These are phyloP conservation scores for Drosophila guanche DNA, from an alignment of 1,140 invertebrate species.

Conservation along the genomic window DNA sequence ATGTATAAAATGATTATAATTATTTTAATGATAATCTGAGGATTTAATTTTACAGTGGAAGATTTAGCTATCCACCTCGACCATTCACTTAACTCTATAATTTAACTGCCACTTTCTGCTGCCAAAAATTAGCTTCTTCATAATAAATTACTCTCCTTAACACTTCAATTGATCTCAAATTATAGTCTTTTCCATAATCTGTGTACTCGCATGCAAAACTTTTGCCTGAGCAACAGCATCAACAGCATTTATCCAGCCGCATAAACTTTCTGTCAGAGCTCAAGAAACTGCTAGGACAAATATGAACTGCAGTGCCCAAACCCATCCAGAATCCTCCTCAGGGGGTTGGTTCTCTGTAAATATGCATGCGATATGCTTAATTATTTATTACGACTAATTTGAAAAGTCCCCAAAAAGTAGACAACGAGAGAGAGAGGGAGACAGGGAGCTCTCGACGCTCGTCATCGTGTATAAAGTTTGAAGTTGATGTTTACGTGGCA, in stretches of 20 bases:
- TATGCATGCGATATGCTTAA: constrained; percentile 72
- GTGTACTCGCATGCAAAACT: constrained; percentile 20
- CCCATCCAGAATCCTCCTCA: background rate
- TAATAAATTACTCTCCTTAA: too few relatives aligned
- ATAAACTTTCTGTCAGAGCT: constrained; percentile 34
- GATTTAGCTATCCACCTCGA: too few relatives aligned
- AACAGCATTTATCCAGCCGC: constrained; percentile 36
- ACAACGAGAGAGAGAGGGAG: background rate
- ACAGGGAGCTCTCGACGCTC: background rate
- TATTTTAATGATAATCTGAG: too few relatives aligned
- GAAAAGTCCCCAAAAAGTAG: constrained; percentile 56
- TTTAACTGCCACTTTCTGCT: too few relatives aligned
- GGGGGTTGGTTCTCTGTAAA: constrained; percentile 23
- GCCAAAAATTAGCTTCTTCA: too few relatives aligned
- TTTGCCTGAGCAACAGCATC: constrained; percentile 1
- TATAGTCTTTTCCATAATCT: background rate
- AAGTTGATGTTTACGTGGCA: constrained; percentile 49
- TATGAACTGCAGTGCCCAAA: constrained; percentile 60
- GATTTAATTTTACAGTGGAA: too few relatives aligned
- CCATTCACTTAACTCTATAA: too few relatives aligned
- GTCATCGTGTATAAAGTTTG: constrained; percentile 49
- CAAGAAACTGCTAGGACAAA: constrained; percentile 19
- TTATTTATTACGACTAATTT: constrained; percentile 80
- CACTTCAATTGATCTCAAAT: too few relatives aligned
- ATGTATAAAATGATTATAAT: too few relatives aligned